These are phyloP conservation scores for Myotis findleyi DNA, from an alignment of 2,797 vertebrate genomes.

Conservation along the genomic window DNA sequence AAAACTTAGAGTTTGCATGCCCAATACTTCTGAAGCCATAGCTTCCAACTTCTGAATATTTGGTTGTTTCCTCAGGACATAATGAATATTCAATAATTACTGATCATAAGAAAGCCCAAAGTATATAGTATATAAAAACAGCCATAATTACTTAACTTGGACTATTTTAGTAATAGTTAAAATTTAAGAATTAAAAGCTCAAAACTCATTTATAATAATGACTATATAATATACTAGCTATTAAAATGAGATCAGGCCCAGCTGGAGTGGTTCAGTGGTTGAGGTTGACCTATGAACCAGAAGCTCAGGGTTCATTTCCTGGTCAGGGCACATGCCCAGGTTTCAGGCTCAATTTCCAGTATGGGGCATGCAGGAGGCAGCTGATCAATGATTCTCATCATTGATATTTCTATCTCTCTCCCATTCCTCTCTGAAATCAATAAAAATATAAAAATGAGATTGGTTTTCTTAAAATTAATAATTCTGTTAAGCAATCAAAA, in stretches of 20 bases:
- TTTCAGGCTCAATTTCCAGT: not conserved
- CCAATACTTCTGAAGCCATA: not conserved
- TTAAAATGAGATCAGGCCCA: slow-evolving; percentile 16
- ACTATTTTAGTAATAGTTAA: slow-evolving; percentile 44
- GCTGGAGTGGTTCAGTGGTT: not conserved
- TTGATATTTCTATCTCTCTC: not conserved
- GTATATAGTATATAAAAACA: slow-evolving; percentile 31
- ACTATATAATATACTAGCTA: not conserved
- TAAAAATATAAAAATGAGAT: not conserved
- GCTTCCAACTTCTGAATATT: slow-evolving; percentile 11
- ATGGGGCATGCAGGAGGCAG: not conserved
- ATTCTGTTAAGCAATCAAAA: slow-evolving; percentile 18
- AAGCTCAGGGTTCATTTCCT: not conserved
- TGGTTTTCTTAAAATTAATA: slow-evolving; percentile 50
- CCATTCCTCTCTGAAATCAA: not conserved
- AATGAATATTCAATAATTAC: slow-evolving; percentile 20
- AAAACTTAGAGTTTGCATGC: not conserved
- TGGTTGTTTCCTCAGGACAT: not conserved
- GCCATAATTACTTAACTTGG: slow-evolving; percentile 14
- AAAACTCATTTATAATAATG: slow-evolving; percentile 37
- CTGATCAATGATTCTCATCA: not conserved
- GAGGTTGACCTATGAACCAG: not conserved
- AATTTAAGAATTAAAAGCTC: slow-evolving; percentile 49
- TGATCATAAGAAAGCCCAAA: not conserved
- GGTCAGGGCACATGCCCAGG: not conserved